Evolutionary conservation across 2,888 invertebrate genomes (phyloP), one percentile per base, ranked within the genome.

Genomic region (Mesorhabditis sp.): DNA sequence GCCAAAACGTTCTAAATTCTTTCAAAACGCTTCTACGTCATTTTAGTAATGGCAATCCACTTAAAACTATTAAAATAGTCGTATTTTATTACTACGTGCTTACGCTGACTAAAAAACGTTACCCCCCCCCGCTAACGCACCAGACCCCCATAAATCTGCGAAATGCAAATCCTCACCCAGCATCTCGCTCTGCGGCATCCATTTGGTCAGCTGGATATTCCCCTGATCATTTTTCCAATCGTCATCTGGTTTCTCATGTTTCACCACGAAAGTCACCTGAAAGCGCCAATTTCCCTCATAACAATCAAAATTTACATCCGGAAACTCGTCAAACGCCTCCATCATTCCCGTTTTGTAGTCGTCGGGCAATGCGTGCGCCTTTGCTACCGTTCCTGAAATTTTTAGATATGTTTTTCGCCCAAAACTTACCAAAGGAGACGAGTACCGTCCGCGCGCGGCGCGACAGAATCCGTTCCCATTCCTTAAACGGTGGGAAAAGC

Each of bases 181-280:
- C 58, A 50, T 10, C n/a, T 50, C 58, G n/a, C n/a, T 50, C 58
- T 50, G 58, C n/a, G 58, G 58, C 58, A 50, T 50, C 58, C 58
- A 50, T 50, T n/a, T 50, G 1, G 58, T 50, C 58, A 50, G n/a
- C 58, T 13, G 10, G 10, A 50, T n/a, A 50, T 50, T 50, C n/a
- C n/a, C n/a, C n/a, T n/a, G 7, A 2, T 50, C 58, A n/a, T n/a
- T n/a, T 2, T 50, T n/a, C 58, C 7, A n/a, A 13, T n/a, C 58
- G n/a, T 50, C 58, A 10, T 50, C 58, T 10, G 58, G 58, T 50
- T n/a, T 50, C 58, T 50, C 58, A 2, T 50, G n/a, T 2, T 50
- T 50, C 58, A 50, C n/a, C 10, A 50, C n/a, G n/a, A 50, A 50
- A 0, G 58, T 50, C n/a, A 50, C 58, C 58, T 50, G 58, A 10